Base-by-base conservation (phyloP, 2,797 vertebrate species). In the Acanthiza pusilla region DNA sequence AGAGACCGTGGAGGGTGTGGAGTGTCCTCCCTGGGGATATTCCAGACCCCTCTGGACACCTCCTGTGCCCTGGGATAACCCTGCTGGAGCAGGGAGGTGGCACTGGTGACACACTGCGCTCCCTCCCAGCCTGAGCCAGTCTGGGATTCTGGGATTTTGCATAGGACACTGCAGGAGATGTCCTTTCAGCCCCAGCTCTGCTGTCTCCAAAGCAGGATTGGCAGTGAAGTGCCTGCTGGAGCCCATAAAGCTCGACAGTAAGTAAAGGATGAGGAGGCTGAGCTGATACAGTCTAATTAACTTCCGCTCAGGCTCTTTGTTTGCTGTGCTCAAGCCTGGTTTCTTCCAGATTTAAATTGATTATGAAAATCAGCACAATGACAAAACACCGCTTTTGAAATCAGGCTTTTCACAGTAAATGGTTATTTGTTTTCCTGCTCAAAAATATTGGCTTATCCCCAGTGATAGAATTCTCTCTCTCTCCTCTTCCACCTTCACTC, bases 331-430 rank as follows among this genome's bases (percentile, higher is more conserved):
- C 53, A 40, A 36, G 60, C 74, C 27, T 25, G 20, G 27, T 43
- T 92, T 89, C 79, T 53, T 55, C 75, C 76, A 48, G 89, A 80
- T 93, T 92, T 95, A 91, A 96, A 95, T 67, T 84, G 95, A 94
- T 93, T 81, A 92, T 75, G 76, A 91, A 42, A 78, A 92, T 62
- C 87, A 79, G 62, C 76, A 57, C 73, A 50, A 50, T 89, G 70
- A 94, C 85, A 92, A 81, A 96, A 88, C 7, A 16, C 94, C 25
- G 67, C 89, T 88, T 94, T 85, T 78, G 80, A 83, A 94, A 95
- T 48, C 90, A 72, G 85, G 36, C 72, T 88, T 88, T 86, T 94
- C 89, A 76, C 83, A 63, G 87, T 57, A 93, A 94, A 94, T 34
- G 66, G 70, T 75, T 92, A 84, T 92, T 96, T 96, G 91, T 73